Conservation (phyloP, 2,797 vertebrate genomes). For the Spinibarbus caldwelli region DNA sequence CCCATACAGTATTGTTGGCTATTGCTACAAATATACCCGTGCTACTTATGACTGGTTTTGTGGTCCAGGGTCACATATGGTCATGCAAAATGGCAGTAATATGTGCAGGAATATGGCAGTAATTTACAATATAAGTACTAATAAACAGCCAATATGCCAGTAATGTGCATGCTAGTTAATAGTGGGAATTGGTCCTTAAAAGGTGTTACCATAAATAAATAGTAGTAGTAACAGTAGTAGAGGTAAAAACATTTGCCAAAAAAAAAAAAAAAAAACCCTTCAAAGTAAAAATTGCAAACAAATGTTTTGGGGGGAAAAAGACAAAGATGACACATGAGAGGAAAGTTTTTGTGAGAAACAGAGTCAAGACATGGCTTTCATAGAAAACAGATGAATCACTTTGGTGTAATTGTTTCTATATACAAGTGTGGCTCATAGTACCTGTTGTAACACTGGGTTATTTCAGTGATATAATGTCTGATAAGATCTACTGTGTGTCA, state of each 20-base stretch:
- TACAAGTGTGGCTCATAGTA: neutral
- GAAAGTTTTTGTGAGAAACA: neutral
- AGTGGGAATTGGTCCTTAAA: too few relatives aligned
- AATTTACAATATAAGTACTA: too few relatives aligned
- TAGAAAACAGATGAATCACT: neutral
- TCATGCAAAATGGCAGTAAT: neutral
- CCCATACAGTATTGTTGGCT: neutral
- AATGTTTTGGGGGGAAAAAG: too few relatives aligned
- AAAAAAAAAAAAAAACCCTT: too few relatives aligned
- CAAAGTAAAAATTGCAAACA: too few relatives aligned
- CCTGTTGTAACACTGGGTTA: too few relatives aligned
- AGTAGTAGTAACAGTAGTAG: too few relatives aligned
- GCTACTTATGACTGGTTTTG: neutral
- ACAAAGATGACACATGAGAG: neutral
- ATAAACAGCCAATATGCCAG: neutral
- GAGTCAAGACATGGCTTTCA: neutral
- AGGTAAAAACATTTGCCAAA: too few relatives aligned
- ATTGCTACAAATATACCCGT: neutral
- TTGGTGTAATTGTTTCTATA: neutral
- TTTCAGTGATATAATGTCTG: slow-evolving; percentile 16
- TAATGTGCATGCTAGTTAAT: neutral
- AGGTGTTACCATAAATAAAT: too few relatives aligned
- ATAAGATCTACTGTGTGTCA: slow-evolving; percentile 38
- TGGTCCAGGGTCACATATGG: neutral
- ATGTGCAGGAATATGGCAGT: neutral